Evolutionary conservation across 2,113 vertebrate genomes (phyloP).

Genomic region (Clarias gariepinus): DNA sequence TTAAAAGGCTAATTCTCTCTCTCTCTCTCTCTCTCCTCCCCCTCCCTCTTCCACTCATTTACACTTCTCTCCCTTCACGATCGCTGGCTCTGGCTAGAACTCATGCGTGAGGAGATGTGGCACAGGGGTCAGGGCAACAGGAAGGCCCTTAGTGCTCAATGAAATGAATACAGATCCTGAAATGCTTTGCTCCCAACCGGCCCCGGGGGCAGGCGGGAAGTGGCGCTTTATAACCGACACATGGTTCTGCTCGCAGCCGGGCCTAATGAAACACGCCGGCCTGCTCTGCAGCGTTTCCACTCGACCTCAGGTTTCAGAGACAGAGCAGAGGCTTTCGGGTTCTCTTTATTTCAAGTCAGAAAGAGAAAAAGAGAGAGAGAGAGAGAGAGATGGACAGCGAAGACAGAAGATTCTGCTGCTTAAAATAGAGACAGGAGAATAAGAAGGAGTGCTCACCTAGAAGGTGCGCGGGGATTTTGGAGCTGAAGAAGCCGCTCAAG

Average conservation of each 20-base stretch:
- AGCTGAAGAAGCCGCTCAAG: constrained; percentile 95
- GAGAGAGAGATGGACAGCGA: not conserved
- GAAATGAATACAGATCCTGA: constrained; percentile 62
- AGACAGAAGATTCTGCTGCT: not conserved
- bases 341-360: not conserved
- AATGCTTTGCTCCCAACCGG: constrained; percentile 57
- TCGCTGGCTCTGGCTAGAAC: constrained; percentile 49
- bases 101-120: constrained; percentile 65
- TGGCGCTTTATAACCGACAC: constrained; percentile 68
- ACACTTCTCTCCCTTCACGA: constrained; percentile 20
- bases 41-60: not conserved
- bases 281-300: constrained; percentile 47
- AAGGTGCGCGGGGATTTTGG: constrained; percentile 95
- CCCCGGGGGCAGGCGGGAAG: constrained; percentile 57
- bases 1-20: not conserved
- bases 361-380: not conserved
- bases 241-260: constrained; percentile 68
- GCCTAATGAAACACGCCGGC: constrained; percentile 78
- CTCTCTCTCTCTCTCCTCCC: not conserved
- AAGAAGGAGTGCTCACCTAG: constrained; percentile 76
- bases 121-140: constrained; percentile 67
- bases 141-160: constrained; percentile 74
- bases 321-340: too few relatives aligned
- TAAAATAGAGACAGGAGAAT: not conserved
- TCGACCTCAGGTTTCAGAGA: constrained; percentile 9